Percentiles rank a stretch among this genome's conserved stretches.
phyloP scores from a whole-genome alignment of 2,797 vertebrate genomes.

The Xiphorhynchus erythropygius region DNA sequence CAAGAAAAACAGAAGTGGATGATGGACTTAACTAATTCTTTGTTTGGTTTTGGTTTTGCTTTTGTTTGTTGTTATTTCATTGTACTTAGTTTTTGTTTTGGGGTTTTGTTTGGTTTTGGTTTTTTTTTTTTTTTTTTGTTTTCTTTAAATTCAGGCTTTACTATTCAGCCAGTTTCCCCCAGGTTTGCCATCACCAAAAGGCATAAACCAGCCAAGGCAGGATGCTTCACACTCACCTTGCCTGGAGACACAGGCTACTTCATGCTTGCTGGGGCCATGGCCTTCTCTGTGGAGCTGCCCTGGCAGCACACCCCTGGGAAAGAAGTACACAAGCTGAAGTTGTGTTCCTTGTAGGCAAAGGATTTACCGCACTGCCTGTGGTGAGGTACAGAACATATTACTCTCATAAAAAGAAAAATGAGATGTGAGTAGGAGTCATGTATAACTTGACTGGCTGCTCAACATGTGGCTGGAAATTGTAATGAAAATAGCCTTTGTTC shows the following conservation, averaged over 20 bases:
- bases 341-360: not conserved
- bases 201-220: not conserved
- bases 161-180: not conserved
- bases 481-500: not conserved
- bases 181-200: not conserved
- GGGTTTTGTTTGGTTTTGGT: too few species aligned
- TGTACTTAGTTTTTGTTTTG: too few species aligned
- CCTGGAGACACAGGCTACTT: not conserved
- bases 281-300: not conserved
- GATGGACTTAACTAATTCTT: not conserved
- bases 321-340: not conserved
- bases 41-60: not conserved
- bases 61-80: not conserved
- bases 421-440: not conserved
- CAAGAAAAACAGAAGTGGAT: not conserved
- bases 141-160: not conserved
- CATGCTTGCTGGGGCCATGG: not conserved
- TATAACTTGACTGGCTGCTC: not conserved
- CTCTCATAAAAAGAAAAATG: not conserved
- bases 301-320: not conserved
- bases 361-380: fast-evolving
- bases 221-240: not conserved
- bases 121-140: not conserved
- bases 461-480: not conserved
- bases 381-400: not conserved